Conservation (phyloP, 2,888 invertebrate species). For the Aporophyla nigra region DNA sequence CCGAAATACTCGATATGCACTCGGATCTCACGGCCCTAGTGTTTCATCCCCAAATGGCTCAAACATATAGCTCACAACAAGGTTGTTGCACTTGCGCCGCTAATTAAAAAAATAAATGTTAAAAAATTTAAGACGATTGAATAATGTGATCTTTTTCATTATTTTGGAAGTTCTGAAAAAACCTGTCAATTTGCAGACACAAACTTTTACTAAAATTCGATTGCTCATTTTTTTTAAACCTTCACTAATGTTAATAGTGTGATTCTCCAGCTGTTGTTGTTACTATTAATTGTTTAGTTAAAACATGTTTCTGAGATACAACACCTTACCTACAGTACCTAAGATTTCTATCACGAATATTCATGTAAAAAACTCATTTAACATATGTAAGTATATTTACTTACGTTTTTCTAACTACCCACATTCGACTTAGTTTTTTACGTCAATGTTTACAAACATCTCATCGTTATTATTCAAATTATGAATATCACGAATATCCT, state of each 20-base stretch:
- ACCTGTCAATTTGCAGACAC: neutral
- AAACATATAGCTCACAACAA: no score
- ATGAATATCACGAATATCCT: constrained; percentile 16
- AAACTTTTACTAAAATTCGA: neutral
- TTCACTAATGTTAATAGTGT: neutral
- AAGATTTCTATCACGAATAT: constrained; percentile 29
- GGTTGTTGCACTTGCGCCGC: no score
- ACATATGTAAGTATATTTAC: constrained; percentile 4
- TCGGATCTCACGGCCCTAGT: no score
- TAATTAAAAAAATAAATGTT: no score
- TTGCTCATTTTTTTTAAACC: neutral
- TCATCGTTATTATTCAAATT: neutral
- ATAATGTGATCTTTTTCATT: neutral
- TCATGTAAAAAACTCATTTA: constrained; percentile 29
- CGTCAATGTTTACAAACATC: constrained; percentile 38
- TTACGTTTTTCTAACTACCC: constrained; percentile 33
- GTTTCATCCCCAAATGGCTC: no score
- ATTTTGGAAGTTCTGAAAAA: neutral
- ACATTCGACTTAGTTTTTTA: constrained; percentile 13
- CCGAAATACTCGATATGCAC: no score
- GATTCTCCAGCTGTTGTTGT: neutral
- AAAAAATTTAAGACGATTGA: neutral
- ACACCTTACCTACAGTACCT: constrained; percentile 21
- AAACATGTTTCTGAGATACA: constrained; percentile 29
- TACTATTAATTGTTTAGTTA: constrained; percentile 23